Base-by-base conservation (phyloP, 2,113 vertebrate genomes). In the Aythya baeri region DNA sequence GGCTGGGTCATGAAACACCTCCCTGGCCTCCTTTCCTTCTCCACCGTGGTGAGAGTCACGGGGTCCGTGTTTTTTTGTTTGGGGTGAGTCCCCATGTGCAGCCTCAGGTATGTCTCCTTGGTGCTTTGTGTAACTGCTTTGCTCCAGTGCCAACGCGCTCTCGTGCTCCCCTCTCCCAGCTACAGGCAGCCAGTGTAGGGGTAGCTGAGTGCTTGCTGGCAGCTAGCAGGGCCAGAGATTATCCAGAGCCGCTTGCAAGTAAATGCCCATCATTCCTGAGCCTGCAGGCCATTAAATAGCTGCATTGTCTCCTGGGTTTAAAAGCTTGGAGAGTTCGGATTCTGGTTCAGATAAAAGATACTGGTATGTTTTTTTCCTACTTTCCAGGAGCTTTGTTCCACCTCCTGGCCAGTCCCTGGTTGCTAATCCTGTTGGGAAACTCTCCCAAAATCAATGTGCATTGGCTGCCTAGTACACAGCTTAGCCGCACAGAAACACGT, bases 381-480 rank as follows among this genome's bases (percentile, higher is more conserved):
- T 96, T 92, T 94, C 62, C 77, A 95, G 70, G 83, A 93, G 94
- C 93, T 95, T 94, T 94, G 89, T 89, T n/a, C 79, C 72, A 46
- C 2, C 86, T 87, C 93, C 70, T n/a, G 83, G 88, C 70, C 38
- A 71, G 88, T 82, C 54, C 94, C 90, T 12, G 1, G 4, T 55
- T 75, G 77, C 66, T 95, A 96, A 96, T 94, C 95, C 91, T 85
- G 67, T 82, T 85, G 95, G 89, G 94, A 95, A 92, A 80, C 74
- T 66, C 86, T 92, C 86, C 84, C 74, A 61, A 81, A 88, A 59
- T 29, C 89, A 8, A 65, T 14, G 32, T 26, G 59, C 1, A 13
- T n/a, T 0, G 9, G 91, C 86, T 83, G 16, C 43, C 91, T 72
- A 80, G 66, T 13, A 67, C 1, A 1, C 90, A 71, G 94, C 88